Evolutionary conservation across 2,888 invertebrate species (phyloP), one percentile per base, ranked within the genome.

Genomic region (Electrophaes corylata): DNA sequence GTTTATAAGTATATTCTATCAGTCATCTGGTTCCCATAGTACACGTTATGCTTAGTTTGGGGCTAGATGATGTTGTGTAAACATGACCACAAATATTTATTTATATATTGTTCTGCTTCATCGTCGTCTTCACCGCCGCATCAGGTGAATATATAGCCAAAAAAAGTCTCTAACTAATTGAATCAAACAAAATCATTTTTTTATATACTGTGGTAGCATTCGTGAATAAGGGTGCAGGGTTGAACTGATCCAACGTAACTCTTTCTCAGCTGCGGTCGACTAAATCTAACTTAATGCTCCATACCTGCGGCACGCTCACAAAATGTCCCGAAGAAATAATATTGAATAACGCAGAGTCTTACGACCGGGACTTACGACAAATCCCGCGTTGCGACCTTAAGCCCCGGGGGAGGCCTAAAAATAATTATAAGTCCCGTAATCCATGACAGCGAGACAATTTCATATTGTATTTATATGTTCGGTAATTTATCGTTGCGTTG

Each of bases 351-450:
- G 85, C 76, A 78, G 43, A 18, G 51, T 39, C 53, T 75, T 57
- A 57, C 19, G 35, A 19, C 20, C n/a, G 48, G 16, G 81, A 71
- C 81, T 79, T 76, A 78, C 74, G 73, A 82, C 87, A 87, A 89
- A 91, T 88, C 88, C 90, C 77, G 78, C 85, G 80, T 78, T 77
- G 83, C 83, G 83, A 35, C 86, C 82, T 76, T 87, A 88, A 89
- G 88, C 88, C 86, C 79, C 79, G 88, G 86, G 53, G 45, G 47
- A 46, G 44, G 53, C 82, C 79, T 79, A 78, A 78, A 79, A 79
- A 79, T 79, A 79, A 79, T 79, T 79, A 79, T 78, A 77, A 79
- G 72, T 70, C 78, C 66, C 69, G 73, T 81, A 80, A 81, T 81
- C 79, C 72, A 60, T 29, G 26, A 29, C 26, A 29, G 26, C 62